Evolutionary conservation across 2,797 vertebrate species (phyloP).

Genomic region (Danio tinwini): DNA sequence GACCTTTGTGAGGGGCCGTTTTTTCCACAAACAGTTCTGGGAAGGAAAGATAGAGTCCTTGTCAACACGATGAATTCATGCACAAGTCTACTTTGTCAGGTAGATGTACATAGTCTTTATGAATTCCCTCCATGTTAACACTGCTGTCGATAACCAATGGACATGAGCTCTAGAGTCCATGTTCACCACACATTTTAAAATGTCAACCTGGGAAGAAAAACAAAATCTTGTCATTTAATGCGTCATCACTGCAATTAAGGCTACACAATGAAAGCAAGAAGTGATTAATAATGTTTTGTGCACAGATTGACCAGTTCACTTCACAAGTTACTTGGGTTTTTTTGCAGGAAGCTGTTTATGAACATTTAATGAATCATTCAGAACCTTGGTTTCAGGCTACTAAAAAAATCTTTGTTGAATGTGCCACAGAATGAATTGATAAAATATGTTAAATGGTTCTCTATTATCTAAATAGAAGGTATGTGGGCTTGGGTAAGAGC

Average conservation of each 20-base stretch:
- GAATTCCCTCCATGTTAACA: constrained; percentile 88
- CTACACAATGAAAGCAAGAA: no score
- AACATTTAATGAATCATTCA: no score
- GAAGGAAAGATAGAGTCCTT: background rate
- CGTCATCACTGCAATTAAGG: background rate
- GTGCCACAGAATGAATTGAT: no score
- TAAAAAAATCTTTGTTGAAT: no score
- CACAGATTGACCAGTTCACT: no score
- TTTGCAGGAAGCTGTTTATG: no score
- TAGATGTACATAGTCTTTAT: constrained; percentile 90
- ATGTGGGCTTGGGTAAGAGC: no score
- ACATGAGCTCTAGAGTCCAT: constrained; percentile 81
- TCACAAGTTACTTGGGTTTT: no score
- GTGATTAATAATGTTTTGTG: no score
- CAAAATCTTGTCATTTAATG: background rate
- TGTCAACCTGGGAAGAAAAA: constrained; percentile 74
- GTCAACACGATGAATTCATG: background rate
- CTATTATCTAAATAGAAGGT: no score
- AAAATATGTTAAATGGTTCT: no score
- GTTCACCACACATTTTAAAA: constrained; percentile 92
- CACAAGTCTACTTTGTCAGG: constrained; percentile 89
- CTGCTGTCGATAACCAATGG: constrained; percentile 84
- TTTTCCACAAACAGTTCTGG: constrained; percentile 11
- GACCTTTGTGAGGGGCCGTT: background rate
- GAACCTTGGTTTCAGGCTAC: no score